Percentiles rank a stretch among this genome's conserved stretches.
These are phyloP conservation scores for Cantharis nigra DNA, from an alignment of 2,888 invertebrate species.

Conservation along the genomic window DNA sequence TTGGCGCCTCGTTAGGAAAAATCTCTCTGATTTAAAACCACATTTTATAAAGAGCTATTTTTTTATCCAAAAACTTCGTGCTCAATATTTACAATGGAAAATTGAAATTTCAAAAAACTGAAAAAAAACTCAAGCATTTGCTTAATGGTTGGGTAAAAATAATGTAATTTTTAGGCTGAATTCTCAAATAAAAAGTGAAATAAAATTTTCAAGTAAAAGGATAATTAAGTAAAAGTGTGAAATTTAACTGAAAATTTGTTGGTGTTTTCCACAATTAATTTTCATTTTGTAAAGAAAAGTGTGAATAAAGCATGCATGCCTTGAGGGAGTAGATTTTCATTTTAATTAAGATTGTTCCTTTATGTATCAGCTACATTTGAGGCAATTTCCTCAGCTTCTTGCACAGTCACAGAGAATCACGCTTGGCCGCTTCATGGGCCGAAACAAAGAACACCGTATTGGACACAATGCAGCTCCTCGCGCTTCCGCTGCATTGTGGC, in stretches of 20 bases:
- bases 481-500: conserved; percentile 57
- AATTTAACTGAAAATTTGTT: not conserved
- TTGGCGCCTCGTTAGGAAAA: too few relatives aligned
- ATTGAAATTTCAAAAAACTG: too few relatives aligned
- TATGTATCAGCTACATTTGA: conserved; percentile 53
- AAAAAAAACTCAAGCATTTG: too few relatives aligned
- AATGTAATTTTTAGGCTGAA: too few relatives aligned
- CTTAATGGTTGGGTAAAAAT: too few relatives aligned
- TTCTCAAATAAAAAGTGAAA: not conserved
- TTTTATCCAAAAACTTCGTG: too few relatives aligned
- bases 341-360: conserved; percentile 54
- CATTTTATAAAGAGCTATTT: too few relatives aligned
- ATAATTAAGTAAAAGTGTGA: not conserved
- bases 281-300: not conserved
- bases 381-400: conserved; percentile 54
- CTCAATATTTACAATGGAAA: too few relatives aligned
- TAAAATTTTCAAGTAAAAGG: not conserved
- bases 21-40: too few relatives aligned
- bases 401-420: conserved; percentile 44
- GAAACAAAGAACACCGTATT: conserved; percentile 51
- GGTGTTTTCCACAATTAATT: not conserved
- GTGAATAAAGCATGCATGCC: not conserved
- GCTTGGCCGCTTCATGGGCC: conserved; percentile 51
- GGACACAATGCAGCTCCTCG: conserved; percentile 57
- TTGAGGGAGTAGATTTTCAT: conserved; percentile 45